These are phyloP conservation scores for Diadophis punctatus DNA, from an alignment of 2,113 vertebrate genomes.

Conservation along the genomic window DNA sequence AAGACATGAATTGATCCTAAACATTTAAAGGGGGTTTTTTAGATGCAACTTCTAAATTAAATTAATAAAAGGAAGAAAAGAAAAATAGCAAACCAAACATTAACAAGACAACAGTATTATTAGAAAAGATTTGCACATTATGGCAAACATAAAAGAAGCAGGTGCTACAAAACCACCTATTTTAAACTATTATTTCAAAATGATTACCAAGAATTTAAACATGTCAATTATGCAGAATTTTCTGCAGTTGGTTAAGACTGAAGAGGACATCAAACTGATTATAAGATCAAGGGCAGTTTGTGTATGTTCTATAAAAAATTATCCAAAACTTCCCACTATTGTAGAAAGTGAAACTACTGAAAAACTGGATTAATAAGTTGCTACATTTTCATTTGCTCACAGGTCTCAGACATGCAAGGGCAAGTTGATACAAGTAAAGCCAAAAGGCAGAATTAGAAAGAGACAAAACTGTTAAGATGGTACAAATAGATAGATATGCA, in stretches of 20 bases:
- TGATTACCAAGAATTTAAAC: constrained; percentile 24
- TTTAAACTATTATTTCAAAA: constrained; percentile 49
- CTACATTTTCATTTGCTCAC: constrained; percentile 22
- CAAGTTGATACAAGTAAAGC: constrained; percentile 28
- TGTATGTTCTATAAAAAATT: not conserved
- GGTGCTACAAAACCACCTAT: constrained; percentile 44
- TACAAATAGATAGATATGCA: constrained; percentile 17
- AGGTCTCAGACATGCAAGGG: constrained; percentile 9
- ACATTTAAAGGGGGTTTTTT: constrained; percentile 56
- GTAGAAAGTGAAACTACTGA: not conserved
- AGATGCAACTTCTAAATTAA: constrained; percentile 15
- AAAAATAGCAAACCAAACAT: constrained; percentile 56
- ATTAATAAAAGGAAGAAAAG: constrained; percentile 37
- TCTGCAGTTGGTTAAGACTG: not conserved
- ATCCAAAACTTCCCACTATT: not conserved
- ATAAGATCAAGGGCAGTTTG: constrained; percentile 4
- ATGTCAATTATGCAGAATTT: not conserved
- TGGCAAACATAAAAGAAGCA: constrained; percentile 29
- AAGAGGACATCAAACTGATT: constrained; percentile 12
- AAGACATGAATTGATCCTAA: constrained; percentile 53
- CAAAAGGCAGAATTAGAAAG: constrained; percentile 8
- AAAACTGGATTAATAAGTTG: not conserved
- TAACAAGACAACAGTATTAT: constrained; percentile 37
- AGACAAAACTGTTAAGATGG: constrained; percentile 21
- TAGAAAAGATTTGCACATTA: constrained; percentile 17